Evolutionary conservation across 2,888 invertebrate species (phyloP), one percentile per base, ranked within the genome.

Genomic region (Hylaea fasciaria): DNA sequence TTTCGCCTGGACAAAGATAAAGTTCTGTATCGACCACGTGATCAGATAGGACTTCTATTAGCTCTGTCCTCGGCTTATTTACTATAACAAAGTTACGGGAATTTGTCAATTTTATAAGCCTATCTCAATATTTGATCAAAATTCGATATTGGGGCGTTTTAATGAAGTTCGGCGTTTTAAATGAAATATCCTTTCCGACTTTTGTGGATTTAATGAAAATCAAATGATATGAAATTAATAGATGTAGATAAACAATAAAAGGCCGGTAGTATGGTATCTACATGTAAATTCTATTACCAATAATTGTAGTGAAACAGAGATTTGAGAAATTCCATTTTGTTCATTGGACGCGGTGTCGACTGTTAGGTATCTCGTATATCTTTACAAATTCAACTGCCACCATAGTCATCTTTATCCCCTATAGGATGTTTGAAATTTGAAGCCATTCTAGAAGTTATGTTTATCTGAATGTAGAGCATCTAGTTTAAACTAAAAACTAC

Each of bases 1-100:
- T 86, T 83, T 82, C 69, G 76, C 72, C 71, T 77, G 69, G 64
- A 64, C 74, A 78, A 77, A 76, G 75, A 70, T 67, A 70, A 78
- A 82, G 66, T 83, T 83, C 73, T 70, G 66, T 72, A 73, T 67
- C 59, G 73, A 68, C 72, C 63, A 65, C 68, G 70, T 72, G 65
- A 69, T 62, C 55, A 29, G 41, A 55, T 45, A 44, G 56, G 57
- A 64, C 52, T 57, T 66, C 55, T 62, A 57, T 72, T 66, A 57
- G 56, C 58, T 66, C 43, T 48, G 28, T 46, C 52, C 48, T 29
- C 28, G 16, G 46, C 32, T 48, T 52, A 57, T 58, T 59, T 56
- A 53, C 47, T 48, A 56, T 51, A 17, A 43, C 53, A 49, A 57
- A 49, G 53, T 47, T 49, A 28, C 60, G 53, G 51, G 51, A 54